These are phyloP conservation scores for Diplazon laetatorius DNA, from an alignment of 2,888 invertebrate genomes.

Conservation along the genomic window DNA sequence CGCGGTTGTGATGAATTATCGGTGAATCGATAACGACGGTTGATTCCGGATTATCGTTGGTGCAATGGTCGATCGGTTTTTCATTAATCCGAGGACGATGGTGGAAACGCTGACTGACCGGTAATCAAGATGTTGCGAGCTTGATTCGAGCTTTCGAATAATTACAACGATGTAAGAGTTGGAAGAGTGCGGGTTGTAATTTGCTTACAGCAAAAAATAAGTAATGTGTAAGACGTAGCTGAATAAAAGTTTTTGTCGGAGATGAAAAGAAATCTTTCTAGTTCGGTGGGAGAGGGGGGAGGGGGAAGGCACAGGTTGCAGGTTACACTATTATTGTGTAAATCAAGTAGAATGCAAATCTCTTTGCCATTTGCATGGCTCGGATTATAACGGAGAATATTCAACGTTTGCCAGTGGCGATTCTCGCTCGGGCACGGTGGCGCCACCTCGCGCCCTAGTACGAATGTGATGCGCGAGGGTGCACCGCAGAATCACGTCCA, in stretches of 20 bases:
- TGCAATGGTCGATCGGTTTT: background rate
- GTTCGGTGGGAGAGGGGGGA: too few relatives aligned
- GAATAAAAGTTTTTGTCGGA: slow-evolving; percentile 62
- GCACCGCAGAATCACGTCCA: background rate
- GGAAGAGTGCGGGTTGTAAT: too few relatives aligned
- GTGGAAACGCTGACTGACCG: slow-evolving; percentile 25
- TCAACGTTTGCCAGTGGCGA: slow-evolving; percentile 62
- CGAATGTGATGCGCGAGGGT: slow-evolving; percentile 3
- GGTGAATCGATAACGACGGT: background rate
- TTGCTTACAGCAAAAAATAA: too few relatives aligned
- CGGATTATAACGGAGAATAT: slow-evolving; percentile 70
- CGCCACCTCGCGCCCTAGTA: slow-evolving; percentile 27
- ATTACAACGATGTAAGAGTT: background rate
- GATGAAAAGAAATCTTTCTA: slow-evolving; percentile 56
- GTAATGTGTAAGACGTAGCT: too few relatives aligned
- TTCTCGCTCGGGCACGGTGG: slow-evolving; percentile 9
- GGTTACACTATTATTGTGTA: slow-evolving; percentile 72
- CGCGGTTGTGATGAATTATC: too few relatives aligned
- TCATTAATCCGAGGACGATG: slow-evolving; percentile 3
- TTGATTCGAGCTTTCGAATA: too few relatives aligned
- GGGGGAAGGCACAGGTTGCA: slow-evolving; percentile 57
- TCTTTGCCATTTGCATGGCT: slow-evolving; percentile 73
- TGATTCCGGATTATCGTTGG: background rate
- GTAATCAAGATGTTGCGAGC: too few relatives aligned
- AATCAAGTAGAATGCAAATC: slow-evolving; percentile 75